phyloP scores from a whole-genome alignment of 2,113 vertebrate genomes.

The Corynorhinus townsendii region DNA sequence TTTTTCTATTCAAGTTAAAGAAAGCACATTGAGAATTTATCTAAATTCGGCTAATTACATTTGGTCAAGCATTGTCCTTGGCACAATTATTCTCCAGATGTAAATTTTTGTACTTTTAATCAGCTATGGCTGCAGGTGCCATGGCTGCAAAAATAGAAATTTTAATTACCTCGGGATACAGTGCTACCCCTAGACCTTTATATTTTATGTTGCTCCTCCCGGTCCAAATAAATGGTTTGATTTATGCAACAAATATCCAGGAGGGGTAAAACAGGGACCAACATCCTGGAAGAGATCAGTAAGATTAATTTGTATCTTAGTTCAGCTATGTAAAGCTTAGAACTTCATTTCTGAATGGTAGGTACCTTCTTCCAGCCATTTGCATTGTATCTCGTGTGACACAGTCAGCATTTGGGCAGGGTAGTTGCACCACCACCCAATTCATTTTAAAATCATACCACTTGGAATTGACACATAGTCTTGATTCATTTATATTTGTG shows the following conservation, averaged over 20 bases:
- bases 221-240: conserved; percentile 72
- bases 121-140: conserved; percentile 61
- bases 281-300: conserved; percentile 45
- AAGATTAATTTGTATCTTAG: conserved; percentile 51
- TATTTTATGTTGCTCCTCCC: conserved; percentile 72
- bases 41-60: conserved; percentile 80
- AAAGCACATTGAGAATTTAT: conserved; percentile 79
- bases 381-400: conserved; percentile 49
- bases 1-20: conserved; percentile 78
- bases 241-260: conserved; percentile 75
- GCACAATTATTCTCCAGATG: conserved; percentile 71
- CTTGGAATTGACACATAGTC: conserved; percentile 62
- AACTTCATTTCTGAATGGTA: conserved; percentile 61
- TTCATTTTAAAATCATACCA: conserved; percentile 72
- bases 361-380: conserved; percentile 57
- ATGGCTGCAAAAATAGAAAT: conserved; percentile 69
- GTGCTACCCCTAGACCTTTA: conserved; percentile 60
- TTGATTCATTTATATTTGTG: conserved; percentile 69
- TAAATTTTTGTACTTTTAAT: conserved; percentile 75
- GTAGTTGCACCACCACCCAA: conserved; percentile 58
- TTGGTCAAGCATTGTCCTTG: conserved; percentile 78
- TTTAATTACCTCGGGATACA: conserved; percentile 62
- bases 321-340: conserved; percentile 66
- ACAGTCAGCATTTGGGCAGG: conserved; percentile 45
- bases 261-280: conserved; percentile 72